Evolutionary conservation across 2,113 vertebrate species (phyloP).

Genomic region (Ploceus nigricollis): DNA sequence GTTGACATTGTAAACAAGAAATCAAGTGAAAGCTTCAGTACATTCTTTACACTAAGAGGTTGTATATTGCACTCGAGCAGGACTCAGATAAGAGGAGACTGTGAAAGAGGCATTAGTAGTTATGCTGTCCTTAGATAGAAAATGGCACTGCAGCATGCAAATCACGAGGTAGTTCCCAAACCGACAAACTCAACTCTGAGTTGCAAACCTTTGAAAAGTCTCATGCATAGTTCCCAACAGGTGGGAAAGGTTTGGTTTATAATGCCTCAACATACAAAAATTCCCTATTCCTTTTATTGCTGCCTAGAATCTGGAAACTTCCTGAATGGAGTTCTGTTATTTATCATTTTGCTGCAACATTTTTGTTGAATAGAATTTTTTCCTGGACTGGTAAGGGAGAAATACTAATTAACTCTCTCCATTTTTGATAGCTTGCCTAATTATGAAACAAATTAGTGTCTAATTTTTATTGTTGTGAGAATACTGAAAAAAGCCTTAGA

Average conservation of each 20-base stretch:
- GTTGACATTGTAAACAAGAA: neutral
- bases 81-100: neutral
- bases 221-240: neutral
- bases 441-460: conserved; percentile 52
- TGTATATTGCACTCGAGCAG: neutral
- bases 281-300: neutral
- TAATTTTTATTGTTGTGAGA: conserved; percentile 42
- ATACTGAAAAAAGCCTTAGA: neutral
- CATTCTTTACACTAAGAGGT: neutral
- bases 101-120: neutral
- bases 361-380: neutral
- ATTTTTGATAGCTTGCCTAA: conserved; percentile 17
- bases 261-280: neutral
- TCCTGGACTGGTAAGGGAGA: neutral
- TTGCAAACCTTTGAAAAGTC: neutral
- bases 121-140: neutral
- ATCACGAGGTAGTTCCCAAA: neutral
- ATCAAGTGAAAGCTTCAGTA: neutral
- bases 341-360: neutral
- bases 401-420: conserved; percentile 11
- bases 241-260: neutral
- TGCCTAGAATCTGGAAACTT: neutral
- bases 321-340: neutral
- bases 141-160: neutral
- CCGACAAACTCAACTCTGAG: neutral